phyloP scores from a whole-genome alignment of 2,888 invertebrate species.

The Balanococcus diminutus region DNA sequence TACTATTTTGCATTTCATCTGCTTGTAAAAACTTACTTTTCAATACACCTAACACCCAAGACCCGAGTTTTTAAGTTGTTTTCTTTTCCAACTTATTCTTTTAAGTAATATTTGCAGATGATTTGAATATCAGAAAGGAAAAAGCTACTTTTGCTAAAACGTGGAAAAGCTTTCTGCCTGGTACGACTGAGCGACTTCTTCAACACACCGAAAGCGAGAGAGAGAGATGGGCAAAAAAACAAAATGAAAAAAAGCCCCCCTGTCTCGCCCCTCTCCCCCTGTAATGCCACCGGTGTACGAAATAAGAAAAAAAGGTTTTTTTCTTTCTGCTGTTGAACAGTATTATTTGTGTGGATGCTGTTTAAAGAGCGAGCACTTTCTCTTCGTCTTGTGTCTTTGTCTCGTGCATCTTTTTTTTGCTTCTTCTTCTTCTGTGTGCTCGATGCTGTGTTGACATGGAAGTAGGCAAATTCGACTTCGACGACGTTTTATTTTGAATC shows the following conservation, averaged over 20 bases:
- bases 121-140: slow-evolving; percentile 54
- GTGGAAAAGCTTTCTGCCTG: slow-evolving; percentile 47
- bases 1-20: slow-evolving; percentile 53
- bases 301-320: slow-evolving; percentile 13
- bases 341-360: slow-evolving; percentile 15
- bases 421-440: background rate
- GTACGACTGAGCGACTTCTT: background rate
- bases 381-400: background rate
- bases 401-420: no score
- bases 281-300: no score
- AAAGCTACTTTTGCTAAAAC: slow-evolving; percentile 51
- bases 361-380: slow-evolving; percentile 20
- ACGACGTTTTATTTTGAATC: slow-evolving; percentile 30
- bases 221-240: background rate
- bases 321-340: background rate
- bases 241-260: slow-evolving; percentile 17
- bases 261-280: no score
- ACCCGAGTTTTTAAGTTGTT: slow-evolving; percentile 54
- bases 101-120: slow-evolving; percentile 54
- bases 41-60: slow-evolving; percentile 53
- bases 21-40: slow-evolving; percentile 53
- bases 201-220: background rate
- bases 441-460: slow-evolving; percentile 36
- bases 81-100: slow-evolving; percentile 54
- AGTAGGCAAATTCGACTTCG: slow-evolving; percentile 11